Evolutionary conservation across 2,888 invertebrate species (phyloP), one percentile per base, ranked within the genome.

Genomic region (Eilema griseolum): DNA sequence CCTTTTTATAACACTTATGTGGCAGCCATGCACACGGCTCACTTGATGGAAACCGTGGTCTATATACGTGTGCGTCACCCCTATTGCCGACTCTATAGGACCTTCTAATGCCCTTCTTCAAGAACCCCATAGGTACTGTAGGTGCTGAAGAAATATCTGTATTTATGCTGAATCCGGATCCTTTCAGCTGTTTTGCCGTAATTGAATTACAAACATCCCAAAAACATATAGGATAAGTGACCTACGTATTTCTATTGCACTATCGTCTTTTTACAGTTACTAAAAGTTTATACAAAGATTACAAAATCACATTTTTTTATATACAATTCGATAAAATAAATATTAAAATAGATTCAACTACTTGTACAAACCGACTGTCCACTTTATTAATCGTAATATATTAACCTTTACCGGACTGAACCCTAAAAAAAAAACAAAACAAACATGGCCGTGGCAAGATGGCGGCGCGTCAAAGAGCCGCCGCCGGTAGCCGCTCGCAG

Each of bases 401-500:
- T 66, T 72, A 78, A 79, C 70, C 65, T 75, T 78, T 73, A 52
- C 57, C 46, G 65, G 71, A 79, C 69, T 77, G 84, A 80, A 78
- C 85, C 81, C 86, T 82, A 85, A 87, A 92, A 90, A 33, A 60
- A 92, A 90, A 92, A 87, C 80, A 93, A 93, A 93, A 92, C 87
- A 91, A 93, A 93, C 85, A 93, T 91, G 92, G 92, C 90, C 72
- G 83, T 83, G 70, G 80, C 90, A 94, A 92, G 90, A 94, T 93
- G 94, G 93, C 92, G 88, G 89, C 85, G 82, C 87, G 86, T 88
- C 93, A 94, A 95, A 94, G 93, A 85, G 83, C 85, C 83, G 86
- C 93, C 93, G 93, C 86, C 92, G 91, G 94, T 94, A 95, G 95
- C 95, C 86, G 89, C 88, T 84, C 83, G 85, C 88, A 84, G 85